Conservation (phyloP, 1,140 invertebrate species). For the Atta cephalotes region DNA sequence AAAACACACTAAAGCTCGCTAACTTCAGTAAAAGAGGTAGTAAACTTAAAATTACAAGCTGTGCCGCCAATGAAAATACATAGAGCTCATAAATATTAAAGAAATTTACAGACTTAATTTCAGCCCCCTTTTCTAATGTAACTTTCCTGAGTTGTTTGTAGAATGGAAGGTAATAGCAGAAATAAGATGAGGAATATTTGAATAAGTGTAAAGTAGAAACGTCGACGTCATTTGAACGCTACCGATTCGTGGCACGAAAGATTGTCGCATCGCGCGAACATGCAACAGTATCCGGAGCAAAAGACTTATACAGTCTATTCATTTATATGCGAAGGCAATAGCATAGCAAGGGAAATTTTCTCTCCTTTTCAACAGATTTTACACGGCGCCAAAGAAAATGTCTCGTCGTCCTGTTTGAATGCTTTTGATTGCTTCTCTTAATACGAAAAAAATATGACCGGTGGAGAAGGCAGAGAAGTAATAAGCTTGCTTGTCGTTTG, state of each 20-base stretch:
- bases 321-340: slow-evolving; percentile 49
- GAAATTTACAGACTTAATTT: slow-evolving; percentile 19
- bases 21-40: not conserved
- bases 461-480: not conserved
- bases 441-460: slow-evolving; percentile 47
- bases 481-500: slow-evolving; percentile 51
- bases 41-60: not conserved
- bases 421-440: slow-evolving; percentile 63
- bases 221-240: not conserved
- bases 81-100: slow-evolving; percentile 10
- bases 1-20: not conserved
- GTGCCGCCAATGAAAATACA: not conserved
- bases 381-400: slow-evolving; percentile 45
- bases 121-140: not conserved
- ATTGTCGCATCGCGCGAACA: slow-evolving; percentile 1
- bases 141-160: not conserved
- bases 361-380: slow-evolving; percentile 26
- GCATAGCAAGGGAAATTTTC: slow-evolving; percentile 26
- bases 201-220: slow-evolving; percentile 13
- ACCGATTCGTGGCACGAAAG: slow-evolving; percentile 3
- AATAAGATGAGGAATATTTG: slow-evolving; percentile 1
- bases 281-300: slow-evolving; percentile 10
- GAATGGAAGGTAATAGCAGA: slow-evolving; percentile 1
- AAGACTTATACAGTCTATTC: slow-evolving; percentile 44
- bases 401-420: slow-evolving; percentile 46